Percentiles rank a stretch among this genome's conserved stretches.
Conservation (phyloP, 2,113 vertebrate species). For the Taxidea taxus region DNA sequence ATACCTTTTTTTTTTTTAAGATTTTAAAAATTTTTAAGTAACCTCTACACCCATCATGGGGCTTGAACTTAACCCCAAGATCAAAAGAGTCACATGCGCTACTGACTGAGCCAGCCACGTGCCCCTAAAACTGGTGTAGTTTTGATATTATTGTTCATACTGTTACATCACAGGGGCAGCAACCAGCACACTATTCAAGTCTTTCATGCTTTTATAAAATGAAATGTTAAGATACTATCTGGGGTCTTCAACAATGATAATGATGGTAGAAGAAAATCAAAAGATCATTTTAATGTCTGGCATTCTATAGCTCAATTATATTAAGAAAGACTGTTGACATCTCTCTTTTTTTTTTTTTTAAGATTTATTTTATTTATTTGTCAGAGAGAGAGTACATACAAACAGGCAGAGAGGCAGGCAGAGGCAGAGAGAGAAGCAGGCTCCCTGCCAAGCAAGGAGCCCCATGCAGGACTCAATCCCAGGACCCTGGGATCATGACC, state of each 20-base stretch:
- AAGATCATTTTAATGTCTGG: not conserved
- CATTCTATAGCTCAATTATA: not conserved
- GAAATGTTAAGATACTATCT: not conserved
- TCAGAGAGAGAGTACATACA: too few relatives aligned
- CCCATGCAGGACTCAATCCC: too few relatives aligned
- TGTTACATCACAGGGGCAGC: not conserved
- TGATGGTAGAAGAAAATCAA: not conserved
- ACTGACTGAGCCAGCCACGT: not conserved
- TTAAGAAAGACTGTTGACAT: not conserved
- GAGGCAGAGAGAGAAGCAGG: too few relatives aligned
- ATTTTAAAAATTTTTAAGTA: not conserved
- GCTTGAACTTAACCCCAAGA: not conserved
- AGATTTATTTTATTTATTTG: too few relatives aligned
- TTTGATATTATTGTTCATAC: not conserved
- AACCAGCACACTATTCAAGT: not conserved
- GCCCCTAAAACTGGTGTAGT: not conserved
- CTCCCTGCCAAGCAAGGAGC: too few relatives aligned
- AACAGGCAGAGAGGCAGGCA: too few relatives aligned
- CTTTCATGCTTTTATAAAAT: not conserved
- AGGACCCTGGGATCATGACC: too few relatives aligned
- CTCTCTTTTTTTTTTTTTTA: too few relatives aligned
- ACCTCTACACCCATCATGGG: not conserved
- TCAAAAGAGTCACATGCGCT: not conserved
- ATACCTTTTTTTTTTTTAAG: not conserved
- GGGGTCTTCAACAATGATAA: not conserved